Percentiles rank a stretch among this genome's conserved stretches.
Conservation (phyloP, 2,888 invertebrate genomes). For the Athripsodes cinereus region DNA sequence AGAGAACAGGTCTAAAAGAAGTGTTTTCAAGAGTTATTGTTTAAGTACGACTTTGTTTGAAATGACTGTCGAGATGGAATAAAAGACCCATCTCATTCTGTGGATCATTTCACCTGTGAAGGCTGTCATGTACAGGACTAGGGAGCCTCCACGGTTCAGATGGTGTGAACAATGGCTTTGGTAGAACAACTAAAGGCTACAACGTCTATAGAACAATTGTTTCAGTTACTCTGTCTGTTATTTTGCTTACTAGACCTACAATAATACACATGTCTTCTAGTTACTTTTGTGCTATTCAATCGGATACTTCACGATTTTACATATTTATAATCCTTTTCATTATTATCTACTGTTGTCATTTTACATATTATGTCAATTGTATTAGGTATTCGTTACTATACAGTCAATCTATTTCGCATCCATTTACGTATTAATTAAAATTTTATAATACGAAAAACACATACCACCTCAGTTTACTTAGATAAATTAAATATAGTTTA, state of each 20-base stretch:
- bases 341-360: too few species aligned
- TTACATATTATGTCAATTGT: too few species aligned
- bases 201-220: background rate
- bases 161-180: background rate
- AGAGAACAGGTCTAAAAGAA: slow-evolving; percentile 8
- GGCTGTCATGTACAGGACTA: slow-evolving; percentile 8
- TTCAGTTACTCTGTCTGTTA: background rate
- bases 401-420: too few species aligned
- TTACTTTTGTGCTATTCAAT: background rate
- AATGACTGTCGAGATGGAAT: slow-evolving; percentile 11
- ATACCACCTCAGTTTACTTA: too few species aligned
- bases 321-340: too few species aligned
- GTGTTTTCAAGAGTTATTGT: slow-evolving; percentile 11
- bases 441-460: too few species aligned
- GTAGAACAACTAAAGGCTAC: background rate
- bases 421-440: too few species aligned
- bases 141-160: background rate
- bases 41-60: slow-evolving; percentile 17
- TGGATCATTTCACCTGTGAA: slow-evolving; percentile 19
- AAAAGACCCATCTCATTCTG: slow-evolving; percentile 7
- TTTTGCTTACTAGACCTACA: background rate
- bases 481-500: too few species aligned
- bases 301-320: too few species aligned
- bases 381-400: too few species aligned
- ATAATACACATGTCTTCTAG: background rate